Percentiles rank a stretch among this genome's conserved stretches.
These are phyloP conservation scores for Drosophila equinoxialis DNA, from an alignment of 1,140 invertebrate species.

Conservation along the genomic window DNA sequence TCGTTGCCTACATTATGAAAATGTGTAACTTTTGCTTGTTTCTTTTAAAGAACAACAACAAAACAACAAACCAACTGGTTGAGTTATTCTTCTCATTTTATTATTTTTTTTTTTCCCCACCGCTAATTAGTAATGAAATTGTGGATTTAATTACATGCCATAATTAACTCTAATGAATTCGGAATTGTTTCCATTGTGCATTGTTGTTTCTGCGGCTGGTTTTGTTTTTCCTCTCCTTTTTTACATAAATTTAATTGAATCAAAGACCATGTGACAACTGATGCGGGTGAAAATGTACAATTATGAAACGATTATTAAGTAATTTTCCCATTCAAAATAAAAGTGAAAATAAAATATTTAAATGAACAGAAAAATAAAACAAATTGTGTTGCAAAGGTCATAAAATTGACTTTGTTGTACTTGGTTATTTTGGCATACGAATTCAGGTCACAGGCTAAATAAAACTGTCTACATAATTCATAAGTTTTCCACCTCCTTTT, in stretches of 20 bases:
- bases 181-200: constrained; percentile 1
- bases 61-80: neutral
- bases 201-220: neutral
- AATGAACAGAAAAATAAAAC: neutral
- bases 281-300: constrained; percentile 5
- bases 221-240: neutral
- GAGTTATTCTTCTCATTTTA: neutral
- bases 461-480: constrained; percentile 30
- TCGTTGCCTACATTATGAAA: neutral
- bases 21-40: neutral
- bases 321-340: neutral
- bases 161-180: constrained; percentile 13
- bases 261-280: constrained; percentile 10
- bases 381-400: neutral
- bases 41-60: neutral
- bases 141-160: constrained; percentile 14
- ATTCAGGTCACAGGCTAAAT: constrained; percentile 23
- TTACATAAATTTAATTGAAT: constrained; percentile 7
- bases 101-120: neutral
- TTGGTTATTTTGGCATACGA: neutral
- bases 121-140: constrained; percentile 13
- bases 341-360: constrained; percentile 1
- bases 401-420: constrained; percentile 3
- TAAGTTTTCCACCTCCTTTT: neutral
- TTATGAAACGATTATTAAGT: constrained; percentile 9